Evolutionary conservation across 2,888 invertebrate species (phyloP).

Genomic region (Miltochrista miniata): DNA sequence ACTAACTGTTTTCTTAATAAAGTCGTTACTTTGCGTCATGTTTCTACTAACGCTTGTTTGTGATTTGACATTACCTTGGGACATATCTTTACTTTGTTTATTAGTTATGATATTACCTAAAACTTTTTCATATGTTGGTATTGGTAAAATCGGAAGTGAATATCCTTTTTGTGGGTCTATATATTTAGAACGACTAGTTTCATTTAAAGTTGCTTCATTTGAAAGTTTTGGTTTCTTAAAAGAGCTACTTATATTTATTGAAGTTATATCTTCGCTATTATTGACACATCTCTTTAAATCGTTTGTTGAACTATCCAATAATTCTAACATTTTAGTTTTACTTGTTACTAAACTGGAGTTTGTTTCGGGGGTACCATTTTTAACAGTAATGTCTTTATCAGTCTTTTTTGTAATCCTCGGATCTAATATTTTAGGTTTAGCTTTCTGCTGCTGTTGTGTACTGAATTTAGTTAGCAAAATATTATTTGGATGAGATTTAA

Average conservation of each 20-base stretch:
- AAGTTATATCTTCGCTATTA: background rate
- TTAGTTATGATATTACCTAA: slow-evolving; percentile 11
- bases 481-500: background rate
- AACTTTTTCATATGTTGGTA: slow-evolving; percentile 50
- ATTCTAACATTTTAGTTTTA: slow-evolving; percentile 38
- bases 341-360: slow-evolving; percentile 18
- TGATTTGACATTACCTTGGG: background rate
- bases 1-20: background rate
- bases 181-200: background rate
- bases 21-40: background rate
- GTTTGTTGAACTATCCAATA: slow-evolving; percentile 30
- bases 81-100: background rate
- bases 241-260: background rate
- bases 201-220: background rate
- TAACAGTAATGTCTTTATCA: background rate
- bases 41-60: background rate
- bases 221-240: slow-evolving; percentile 3
- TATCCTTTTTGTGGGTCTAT: slow-evolving; percentile 35
- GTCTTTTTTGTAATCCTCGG: background rate
- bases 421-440: background rate
- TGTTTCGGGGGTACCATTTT: background rate
- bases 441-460: background rate
- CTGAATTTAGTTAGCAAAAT: background rate
- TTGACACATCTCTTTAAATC: background rate
- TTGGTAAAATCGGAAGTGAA: slow-evolving; percentile 63